Percentiles rank a stretch among this genome's conserved stretches.
Conservation (phyloP, 2,113 vertebrate species). For the Hemiprocne comata region DNA sequence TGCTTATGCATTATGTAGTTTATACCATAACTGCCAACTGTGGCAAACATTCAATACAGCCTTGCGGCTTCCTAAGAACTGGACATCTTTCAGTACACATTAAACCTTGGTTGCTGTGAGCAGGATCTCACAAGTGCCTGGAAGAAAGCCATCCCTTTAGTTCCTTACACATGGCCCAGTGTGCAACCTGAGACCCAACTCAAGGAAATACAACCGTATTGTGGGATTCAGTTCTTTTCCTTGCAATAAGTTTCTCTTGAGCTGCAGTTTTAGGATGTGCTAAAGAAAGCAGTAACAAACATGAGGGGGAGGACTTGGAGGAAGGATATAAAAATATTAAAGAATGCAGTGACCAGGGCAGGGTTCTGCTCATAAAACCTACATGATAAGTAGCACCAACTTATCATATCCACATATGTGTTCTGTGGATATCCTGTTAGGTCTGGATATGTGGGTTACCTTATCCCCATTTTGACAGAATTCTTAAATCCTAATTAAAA, state of each 20-base stretch:
- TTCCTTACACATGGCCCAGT: background rate
- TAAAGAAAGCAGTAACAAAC: background rate
- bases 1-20: background rate
- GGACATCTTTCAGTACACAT: rapidly evolving
- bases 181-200: rapidly evolving
- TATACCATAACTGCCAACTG: background rate
- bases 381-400: background rate
- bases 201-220: background rate
- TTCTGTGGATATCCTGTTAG: background rate
- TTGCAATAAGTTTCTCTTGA: background rate
- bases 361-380: background rate
- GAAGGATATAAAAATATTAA: background rate
- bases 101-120: background rate
- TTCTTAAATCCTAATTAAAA: background rate
- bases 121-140: background rate
- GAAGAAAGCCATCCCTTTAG: too few relatives aligned
- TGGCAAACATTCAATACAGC: background rate
- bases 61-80: background rate
- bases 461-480: background rate
- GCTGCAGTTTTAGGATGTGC: background rate
- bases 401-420: background rate
- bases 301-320: too few relatives aligned
- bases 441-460: background rate
- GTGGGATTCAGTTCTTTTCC: background rate
- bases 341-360: background rate